Evolutionary conservation across 2,888 invertebrate species (phyloP).

Genomic region (Hypsopygia costalis): DNA sequence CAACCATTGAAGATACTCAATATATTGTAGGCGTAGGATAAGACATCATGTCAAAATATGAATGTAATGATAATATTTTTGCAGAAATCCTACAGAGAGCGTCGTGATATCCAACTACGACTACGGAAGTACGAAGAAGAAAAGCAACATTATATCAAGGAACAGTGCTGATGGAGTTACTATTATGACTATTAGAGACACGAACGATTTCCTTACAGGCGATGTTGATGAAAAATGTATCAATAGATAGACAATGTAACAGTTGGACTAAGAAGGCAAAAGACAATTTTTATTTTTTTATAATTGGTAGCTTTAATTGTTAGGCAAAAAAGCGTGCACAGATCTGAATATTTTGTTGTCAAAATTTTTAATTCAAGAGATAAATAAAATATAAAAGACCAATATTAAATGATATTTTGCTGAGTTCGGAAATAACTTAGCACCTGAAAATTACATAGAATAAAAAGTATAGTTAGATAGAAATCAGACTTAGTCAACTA

Average conservation of each 20-base stretch:
- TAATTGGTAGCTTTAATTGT: conserved; percentile 7
- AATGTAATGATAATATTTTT: conserved; percentile 19
- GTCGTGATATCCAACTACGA: conserved; percentile 76
- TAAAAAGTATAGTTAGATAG: too few relatives aligned
- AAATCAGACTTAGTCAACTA: too few relatives aligned
- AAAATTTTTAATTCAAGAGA: too few relatives aligned
- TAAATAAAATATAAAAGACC: too few relatives aligned
- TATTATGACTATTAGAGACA: conserved; percentile 61
- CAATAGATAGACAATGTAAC: conserved; percentile 45
- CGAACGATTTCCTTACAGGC: conserved; percentile 52
- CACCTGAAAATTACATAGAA: too few relatives aligned
- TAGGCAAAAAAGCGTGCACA: not conserved
- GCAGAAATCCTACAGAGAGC: conserved; percentile 73
- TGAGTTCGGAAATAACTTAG: too few relatives aligned
- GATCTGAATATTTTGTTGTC: too few relatives aligned
- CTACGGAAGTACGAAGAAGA: conserved; percentile 72
- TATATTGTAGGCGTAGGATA: not conserved
- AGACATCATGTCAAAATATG: not conserved
- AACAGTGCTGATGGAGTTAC: conserved; percentile 68
- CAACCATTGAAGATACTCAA: not conserved
- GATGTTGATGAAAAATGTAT: conserved; percentile 57
- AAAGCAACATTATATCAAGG: conserved; percentile 60
- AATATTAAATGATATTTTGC: too few relatives aligned
- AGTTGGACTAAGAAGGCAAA: conserved; percentile 1
- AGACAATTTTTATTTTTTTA: conserved; percentile 8